Evolutionary conservation across 2,797 vertebrate genomes (phyloP).

Genomic region (Sphaeramia orbicularis): DNA sequence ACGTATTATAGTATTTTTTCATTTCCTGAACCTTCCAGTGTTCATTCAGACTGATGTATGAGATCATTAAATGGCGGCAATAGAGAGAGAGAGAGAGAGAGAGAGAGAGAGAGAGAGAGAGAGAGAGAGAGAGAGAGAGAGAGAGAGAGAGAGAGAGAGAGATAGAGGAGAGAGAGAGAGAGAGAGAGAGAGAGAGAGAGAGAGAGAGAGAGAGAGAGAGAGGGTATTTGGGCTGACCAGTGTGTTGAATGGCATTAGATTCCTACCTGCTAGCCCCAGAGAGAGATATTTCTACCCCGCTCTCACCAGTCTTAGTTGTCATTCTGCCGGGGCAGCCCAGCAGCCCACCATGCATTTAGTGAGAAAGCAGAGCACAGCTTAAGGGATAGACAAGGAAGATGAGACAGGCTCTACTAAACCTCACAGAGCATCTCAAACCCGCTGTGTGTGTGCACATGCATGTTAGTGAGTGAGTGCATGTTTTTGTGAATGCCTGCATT

Average conservation of each 20-base stretch:
- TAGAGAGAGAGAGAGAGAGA: constrained; percentile 5
- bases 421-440: constrained; percentile 62
- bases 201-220: too few relatives aligned
- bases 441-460: constrained; percentile 3
- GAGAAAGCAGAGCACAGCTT: constrained; percentile 69
- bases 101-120: too few relatives aligned
- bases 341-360: constrained; percentile 71
- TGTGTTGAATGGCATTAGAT: constrained; percentile 26
- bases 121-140: too few relatives aligned
- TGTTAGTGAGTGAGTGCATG: constrained; percentile 6
- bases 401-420: constrained; percentile 73
- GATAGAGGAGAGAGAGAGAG: too few relatives aligned
- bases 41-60: constrained; percentile 41
- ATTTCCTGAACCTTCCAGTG: constrained; percentile 16
- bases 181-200: too few relatives aligned
- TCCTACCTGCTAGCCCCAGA: constrained; percentile 40
- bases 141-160: too few relatives aligned
- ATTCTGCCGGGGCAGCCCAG: constrained; percentile 62
- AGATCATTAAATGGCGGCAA: constrained; percentile 42
- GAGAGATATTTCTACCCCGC: constrained; percentile 47
- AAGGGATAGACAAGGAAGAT: constrained; percentile 74
- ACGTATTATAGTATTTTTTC: constrained; percentile 18
- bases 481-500: neutral
- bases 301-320: constrained; percentile 62
- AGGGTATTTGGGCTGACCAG: constrained; percentile 15